These are phyloP conservation scores for Paramormyrops kingsleyae DNA, from an alignment of 2,113 vertebrate genomes.

Conservation along the genomic window DNA sequence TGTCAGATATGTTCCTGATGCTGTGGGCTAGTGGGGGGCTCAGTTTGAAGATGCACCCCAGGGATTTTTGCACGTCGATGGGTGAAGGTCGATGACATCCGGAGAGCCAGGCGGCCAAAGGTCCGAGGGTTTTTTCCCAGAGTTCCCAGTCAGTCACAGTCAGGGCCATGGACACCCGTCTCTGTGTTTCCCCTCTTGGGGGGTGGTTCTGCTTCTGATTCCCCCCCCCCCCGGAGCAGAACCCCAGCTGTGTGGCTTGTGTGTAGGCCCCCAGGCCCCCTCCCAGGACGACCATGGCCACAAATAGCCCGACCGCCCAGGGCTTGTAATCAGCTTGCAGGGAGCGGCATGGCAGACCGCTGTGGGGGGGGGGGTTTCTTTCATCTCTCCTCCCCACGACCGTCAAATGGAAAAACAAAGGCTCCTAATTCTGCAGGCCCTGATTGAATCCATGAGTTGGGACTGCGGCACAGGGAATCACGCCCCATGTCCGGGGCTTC, in stretches of 20 bases:
- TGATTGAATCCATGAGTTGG: conserved; percentile 44
- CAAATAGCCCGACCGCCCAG: neutral
- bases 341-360: conserved; percentile 24
- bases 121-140: neutral
- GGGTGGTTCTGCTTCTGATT: neutral
- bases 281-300: neutral
- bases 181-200: neutral
- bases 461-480: conserved; percentile 28
- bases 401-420: conserved; percentile 42
- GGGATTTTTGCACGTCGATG: neutral
- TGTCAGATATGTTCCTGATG: neutral
- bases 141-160: neutral
- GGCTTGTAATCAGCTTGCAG: neutral
- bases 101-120: neutral
- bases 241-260: neutral
- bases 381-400: conserved; percentile 24
- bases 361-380: conserved; percentile 7
- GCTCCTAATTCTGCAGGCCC: conserved; percentile 40
- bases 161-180: neutral
- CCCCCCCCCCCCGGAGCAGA: neutral
- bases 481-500: conserved; percentile 34
- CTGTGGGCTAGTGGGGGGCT: neutral
- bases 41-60: neutral
- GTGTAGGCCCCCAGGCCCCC: neutral
- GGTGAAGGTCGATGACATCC: neutral